Evolutionary conservation across 2,888 invertebrate genomes (phyloP).

Genomic region (Cephus pygmeus): DNA sequence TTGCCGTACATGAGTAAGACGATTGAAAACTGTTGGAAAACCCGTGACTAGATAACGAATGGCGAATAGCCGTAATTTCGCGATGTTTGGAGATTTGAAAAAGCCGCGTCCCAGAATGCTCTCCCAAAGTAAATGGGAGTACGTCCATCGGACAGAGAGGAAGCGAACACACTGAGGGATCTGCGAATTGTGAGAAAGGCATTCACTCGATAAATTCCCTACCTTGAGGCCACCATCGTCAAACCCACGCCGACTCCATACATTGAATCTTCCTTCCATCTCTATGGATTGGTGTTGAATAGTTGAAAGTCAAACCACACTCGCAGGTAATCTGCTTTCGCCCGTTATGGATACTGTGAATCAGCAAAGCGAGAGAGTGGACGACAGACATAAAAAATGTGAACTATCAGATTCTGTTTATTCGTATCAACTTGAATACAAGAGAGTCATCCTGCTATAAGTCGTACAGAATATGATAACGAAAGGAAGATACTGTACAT

Average conservation of each 20-base stretch:
- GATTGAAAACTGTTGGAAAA: not conserved
- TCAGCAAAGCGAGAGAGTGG: not conserved
- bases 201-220: constrained; percentile 56
- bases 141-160: constrained; percentile 57
- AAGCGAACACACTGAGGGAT: constrained; percentile 55
- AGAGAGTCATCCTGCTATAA: not conserved
- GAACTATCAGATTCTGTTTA: not conserved
- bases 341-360: not conserved
- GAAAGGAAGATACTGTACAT: not conserved
- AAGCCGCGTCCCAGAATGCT: not conserved
- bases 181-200: constrained; percentile 53
- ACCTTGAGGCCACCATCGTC: constrained; percentile 41
- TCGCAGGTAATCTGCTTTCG: not conserved
- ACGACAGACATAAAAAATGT: not conserved
- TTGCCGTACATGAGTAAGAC: not conserved
- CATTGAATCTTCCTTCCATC: constrained; percentile 5
- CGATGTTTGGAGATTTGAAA: not conserved
- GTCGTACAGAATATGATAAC: not conserved
- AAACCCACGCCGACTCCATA: constrained; percentile 17
- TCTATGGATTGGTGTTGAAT: not conserved
- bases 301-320: not conserved
- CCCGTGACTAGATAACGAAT: not conserved
- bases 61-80: not conserved
- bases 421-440: not conserved
- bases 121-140: not conserved